These are phyloP conservation scores for Cairina moschata DNA, from an alignment of 2,113 vertebrate genomes.

Conservation along the genomic window DNA sequence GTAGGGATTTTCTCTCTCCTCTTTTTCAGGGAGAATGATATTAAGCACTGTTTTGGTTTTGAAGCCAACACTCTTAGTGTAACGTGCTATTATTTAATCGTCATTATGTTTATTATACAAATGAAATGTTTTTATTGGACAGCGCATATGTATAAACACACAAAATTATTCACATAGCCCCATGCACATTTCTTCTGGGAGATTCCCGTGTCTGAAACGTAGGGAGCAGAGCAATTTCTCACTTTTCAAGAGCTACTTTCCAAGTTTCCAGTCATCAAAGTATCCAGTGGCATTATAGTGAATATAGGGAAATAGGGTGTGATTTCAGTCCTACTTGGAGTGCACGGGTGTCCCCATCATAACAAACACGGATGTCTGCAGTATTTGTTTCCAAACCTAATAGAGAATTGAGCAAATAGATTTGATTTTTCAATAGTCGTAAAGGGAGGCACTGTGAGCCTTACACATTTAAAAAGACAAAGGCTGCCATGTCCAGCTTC, in stretches of 20 bases:
- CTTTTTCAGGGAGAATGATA: conserved; percentile 3
- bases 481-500: neutral
- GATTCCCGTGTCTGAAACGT: conserved; percentile 33
- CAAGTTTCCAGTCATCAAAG: neutral
- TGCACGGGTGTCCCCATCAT: neutral
- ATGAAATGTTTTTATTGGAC: conserved; percentile 44
- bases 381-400: neutral
- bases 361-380: neutral
- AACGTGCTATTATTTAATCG: conserved; percentile 42
- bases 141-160: conserved; percentile 25
- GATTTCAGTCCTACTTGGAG: neutral
- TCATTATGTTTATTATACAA: conserved; percentile 32
- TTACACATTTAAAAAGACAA: neutral
- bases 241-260: neutral
- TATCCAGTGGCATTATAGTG: neutral
- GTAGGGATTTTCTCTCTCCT: neutral
- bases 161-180: neutral
- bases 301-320: neutral
- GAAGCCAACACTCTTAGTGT: conserved; percentile 31
- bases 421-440: neutral
- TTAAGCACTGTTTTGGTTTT: neutral
- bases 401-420: neutral
- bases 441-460: neutral
- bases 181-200: conserved; percentile 33
- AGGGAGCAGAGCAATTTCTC: neutral